Base-by-base conservation (phyloP, 2,888 invertebrate species). In the Plebejus melissa region DNA sequence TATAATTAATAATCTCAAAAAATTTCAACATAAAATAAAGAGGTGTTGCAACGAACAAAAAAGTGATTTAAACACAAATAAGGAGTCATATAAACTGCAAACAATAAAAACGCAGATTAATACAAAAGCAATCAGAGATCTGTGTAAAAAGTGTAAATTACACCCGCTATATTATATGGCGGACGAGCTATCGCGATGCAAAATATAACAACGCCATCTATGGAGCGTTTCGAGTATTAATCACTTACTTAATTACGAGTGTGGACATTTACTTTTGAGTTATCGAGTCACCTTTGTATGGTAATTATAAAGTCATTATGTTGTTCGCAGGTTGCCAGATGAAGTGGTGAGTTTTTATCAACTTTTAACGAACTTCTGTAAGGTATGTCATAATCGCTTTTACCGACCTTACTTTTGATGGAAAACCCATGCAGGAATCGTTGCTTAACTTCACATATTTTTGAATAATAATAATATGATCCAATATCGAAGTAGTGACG, bases 261-360 rank as follows among this genome's bases (percentile, higher is more conserved):
- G 74, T 22, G 38, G 46, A 75, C 46, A 58, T 70, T 58, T 54
- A 70, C 57, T 75, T 75, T 58, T 72, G 50, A 72, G 58, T 58
- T 75, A 71, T 75, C 70, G 70, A 70, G 57, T 75, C 75, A 75
- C 69, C 75, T 60, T 75, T 60, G 58, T 75, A 58, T 46, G 60
- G 75, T 79, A 82, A 87, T 87, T 86, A 84, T 82, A 84, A 87
- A 83, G 80, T 78, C 81, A 85, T 85, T 84, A 83, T 82, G 81
- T 84, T 86, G 80, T 86, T 87, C 83, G 77, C 89, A 89, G 88
- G 84, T 83, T 76, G 78, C 77, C 75, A 77, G 76, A 79, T 76
- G 77, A 75, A 80, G 79, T 80, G 84, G 85, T 85, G 77, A 85
- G 86, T 83, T 79, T 76, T 76, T 76, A 77, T 75, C 77, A 74